Conservation (phyloP, 1,140 invertebrate genomes). For the Brachionus calyciflorus region DNA sequence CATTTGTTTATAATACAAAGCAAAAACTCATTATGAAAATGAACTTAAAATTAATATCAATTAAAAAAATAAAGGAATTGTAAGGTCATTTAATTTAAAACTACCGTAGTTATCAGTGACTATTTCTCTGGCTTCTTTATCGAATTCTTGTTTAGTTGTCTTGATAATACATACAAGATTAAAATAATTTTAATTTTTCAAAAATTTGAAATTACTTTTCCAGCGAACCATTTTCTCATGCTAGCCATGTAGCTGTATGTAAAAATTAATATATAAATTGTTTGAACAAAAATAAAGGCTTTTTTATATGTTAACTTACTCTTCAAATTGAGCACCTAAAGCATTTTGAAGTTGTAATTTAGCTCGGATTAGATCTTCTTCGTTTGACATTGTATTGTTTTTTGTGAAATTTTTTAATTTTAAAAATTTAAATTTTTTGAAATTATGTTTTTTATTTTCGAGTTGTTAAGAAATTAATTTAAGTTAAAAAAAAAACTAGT, state of each 20-base stretch:
- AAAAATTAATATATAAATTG: neutral
- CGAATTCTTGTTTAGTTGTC: conserved; percentile 21
- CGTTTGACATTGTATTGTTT: too few species aligned
- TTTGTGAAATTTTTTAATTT: too few species aligned
- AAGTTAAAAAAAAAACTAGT: too few species aligned
- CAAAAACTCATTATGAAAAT: conserved; percentile 36
- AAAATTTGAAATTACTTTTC: neutral
- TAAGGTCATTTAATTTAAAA: neutral
- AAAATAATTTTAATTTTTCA: neutral
- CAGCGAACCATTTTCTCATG: conserved; percentile 44
- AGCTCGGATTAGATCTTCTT: conserved; percentile 21
- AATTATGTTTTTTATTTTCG: too few species aligned
- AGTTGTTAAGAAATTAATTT: too few species aligned
- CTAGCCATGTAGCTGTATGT: neutral
- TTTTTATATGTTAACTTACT: neutral
- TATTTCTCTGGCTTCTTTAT: conserved; percentile 16
- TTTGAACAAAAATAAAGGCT: neutral
- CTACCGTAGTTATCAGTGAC: conserved; percentile 15
- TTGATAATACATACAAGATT: too few species aligned
- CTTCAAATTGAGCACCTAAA: conserved; percentile 22
- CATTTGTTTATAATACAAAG: conserved; percentile 35
- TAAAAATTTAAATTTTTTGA: too few species aligned
- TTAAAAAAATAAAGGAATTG: neutral
- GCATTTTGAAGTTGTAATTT: conserved; percentile 35
- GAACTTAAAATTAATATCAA: neutral